Conservation (phyloP, 1,140 invertebrate species). For the Caenorhabditis briggsae region DNA sequence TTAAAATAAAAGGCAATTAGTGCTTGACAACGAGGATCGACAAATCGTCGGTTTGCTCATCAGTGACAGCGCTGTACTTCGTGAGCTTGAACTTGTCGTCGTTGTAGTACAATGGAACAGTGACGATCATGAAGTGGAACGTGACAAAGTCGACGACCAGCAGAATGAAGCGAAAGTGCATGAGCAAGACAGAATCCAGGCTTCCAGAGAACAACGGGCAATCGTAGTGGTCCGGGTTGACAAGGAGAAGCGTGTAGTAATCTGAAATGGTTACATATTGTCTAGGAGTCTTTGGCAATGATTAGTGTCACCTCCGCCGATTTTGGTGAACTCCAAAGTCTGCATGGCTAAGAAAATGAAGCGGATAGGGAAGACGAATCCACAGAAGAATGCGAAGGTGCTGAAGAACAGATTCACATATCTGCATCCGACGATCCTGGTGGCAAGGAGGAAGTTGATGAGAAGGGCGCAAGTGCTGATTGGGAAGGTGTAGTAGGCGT, state of each 20-base stretch:
- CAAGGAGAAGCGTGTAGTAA: not conserved
- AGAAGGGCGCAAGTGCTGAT: not conserved
- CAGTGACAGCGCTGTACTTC: not conserved
- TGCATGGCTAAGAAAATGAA: conserved; percentile 27
- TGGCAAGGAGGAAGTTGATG: conserved; percentile 1
- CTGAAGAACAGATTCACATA: not conserved
- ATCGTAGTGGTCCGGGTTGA: not conserved
- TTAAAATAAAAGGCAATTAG: too few relatives aligned
- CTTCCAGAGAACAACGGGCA: not conserved
- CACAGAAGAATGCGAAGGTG: conserved; percentile 23
- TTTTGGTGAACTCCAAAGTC: conserved; percentile 1
- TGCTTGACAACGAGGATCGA: not conserved
- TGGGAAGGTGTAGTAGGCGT: conserved; percentile 20
- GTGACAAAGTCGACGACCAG: not conserved
- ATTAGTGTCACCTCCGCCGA: not conserved
- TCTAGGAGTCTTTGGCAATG: too few relatives aligned
- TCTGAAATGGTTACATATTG: not conserved
- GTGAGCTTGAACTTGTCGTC: not conserved
- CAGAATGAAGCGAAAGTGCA: conserved; percentile 6
- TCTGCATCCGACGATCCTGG: not conserved
- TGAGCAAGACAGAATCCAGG: not conserved
- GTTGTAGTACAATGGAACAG: not conserved
- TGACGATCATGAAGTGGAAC: not conserved
- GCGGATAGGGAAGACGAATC: not conserved
- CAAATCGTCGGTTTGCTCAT: not conserved